Evolutionary conservation across 2,888 invertebrate species (phyloP).

Genomic region (Phrixothrix hirtus): DNA sequence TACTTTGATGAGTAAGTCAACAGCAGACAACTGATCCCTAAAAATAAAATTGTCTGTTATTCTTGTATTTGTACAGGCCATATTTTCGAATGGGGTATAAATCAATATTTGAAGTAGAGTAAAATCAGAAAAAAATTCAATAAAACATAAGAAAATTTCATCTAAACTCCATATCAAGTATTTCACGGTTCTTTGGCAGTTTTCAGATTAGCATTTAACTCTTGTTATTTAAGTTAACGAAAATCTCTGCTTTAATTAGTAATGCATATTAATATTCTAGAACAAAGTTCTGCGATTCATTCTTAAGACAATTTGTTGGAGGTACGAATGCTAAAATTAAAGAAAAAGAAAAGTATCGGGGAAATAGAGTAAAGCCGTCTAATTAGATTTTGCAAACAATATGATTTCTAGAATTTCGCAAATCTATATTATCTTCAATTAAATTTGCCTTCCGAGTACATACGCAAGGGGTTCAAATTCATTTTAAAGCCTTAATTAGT

Average conservation of each 20-base stretch:
- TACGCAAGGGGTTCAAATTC: constrained; percentile 25
- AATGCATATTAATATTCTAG: not conserved
- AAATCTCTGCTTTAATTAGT: not conserved
- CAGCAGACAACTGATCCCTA: too few relatives aligned
- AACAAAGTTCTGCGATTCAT: not conserved
- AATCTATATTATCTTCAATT: constrained; percentile 30
- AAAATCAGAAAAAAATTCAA: constrained; percentile 7
- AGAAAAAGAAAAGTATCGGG: not conserved
- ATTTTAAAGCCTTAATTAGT: constrained; percentile 37
- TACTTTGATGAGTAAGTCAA: too few relatives aligned
- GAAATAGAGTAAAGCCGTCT: constrained; percentile 5
- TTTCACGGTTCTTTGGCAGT: too few relatives aligned
- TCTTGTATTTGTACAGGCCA: constrained; percentile 7
- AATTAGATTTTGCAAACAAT: constrained; percentile 27
- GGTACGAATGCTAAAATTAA: not conserved
- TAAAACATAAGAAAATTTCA: not conserved
- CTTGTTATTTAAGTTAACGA: too few relatives aligned
- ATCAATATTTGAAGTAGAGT: constrained; percentile 10
- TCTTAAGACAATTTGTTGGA: not conserved
- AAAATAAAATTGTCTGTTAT: too few relatives aligned
- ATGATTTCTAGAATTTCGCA: constrained; percentile 22
- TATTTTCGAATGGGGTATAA: constrained; percentile 12
- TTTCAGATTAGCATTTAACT: too few relatives aligned
- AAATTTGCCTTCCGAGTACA: constrained; percentile 24
- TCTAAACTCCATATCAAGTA: too few relatives aligned